Base-by-base conservation (phyloP, 2,888 invertebrate genomes). In the Eupeodes latifasciatus region DNA sequence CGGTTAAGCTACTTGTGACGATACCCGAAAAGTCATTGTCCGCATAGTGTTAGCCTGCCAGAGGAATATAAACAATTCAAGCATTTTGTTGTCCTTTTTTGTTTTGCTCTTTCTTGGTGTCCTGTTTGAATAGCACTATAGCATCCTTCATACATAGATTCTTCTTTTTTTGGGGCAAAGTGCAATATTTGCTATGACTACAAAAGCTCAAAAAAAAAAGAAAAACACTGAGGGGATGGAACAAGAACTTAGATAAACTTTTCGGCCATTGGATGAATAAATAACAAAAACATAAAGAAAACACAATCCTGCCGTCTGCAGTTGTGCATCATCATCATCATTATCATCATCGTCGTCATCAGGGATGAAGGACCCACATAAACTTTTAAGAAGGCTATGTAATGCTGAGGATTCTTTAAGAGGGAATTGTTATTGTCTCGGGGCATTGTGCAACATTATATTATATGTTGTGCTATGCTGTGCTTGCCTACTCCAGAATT, bases 21-120 rank as follows among this genome's bases (percentile, higher is more conserved):
- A 77, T 80, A 84, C 77, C 81, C 77, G 77, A 88, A 81, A 81
- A 78, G 88, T 81, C 88, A 85, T 81, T 85, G 88, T 88, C 88
- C 85, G 88, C 80, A 80, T 81, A 19, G 84, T 83, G 83, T 83
- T 83, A 83, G 80, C 80, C 49, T 84, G 83, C 84, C 84, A 74
- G 80, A 84, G 84, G 77, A 88, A 62, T 59, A 85, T 59, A 88
- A 81, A 81, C 88, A 85, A 81, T 78, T 71, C 75, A 53, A 81
- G 59, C 47, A 72, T 81, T 84, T 36, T 47, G 76, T 66, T 87
- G 64, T 87, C 51, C 80, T 84, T 84, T 69, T 36, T 10, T 19
- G 44, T 59, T 59, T 36, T n/a, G 16, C 10, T 9, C 53, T n/a
- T 67, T 51, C n/a, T 47, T 66, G 67, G 62, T 64, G 79, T 79